These are phyloP conservation scores for Cacoxenus indagator DNA, from an alignment of 2,888 invertebrate genomes.

Conservation along the genomic window DNA sequence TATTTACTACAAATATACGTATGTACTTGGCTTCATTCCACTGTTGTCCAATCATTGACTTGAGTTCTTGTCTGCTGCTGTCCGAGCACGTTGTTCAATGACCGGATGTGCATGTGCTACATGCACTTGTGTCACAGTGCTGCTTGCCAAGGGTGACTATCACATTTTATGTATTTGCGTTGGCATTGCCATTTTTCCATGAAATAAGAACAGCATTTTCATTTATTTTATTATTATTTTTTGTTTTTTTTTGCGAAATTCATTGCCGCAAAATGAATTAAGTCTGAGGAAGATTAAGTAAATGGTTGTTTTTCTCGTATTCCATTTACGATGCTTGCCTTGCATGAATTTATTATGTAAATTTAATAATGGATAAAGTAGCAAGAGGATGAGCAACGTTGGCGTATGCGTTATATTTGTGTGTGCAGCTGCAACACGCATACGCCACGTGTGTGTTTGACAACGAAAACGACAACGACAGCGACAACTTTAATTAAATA, in stretches of 20 bases:
- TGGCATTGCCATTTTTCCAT: too few relatives aligned
- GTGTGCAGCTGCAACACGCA: not conserved
- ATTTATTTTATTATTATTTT: not conserved
- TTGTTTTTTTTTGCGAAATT: not conserved
- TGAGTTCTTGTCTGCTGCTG: constrained; percentile 19
- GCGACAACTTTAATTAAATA: not conserved
- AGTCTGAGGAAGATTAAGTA: constrained; percentile 9
- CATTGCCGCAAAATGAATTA: constrained; percentile 20
- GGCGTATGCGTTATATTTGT: not conserved
- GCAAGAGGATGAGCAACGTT: not conserved
- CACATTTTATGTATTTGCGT: not conserved
- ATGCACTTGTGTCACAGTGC: not conserved
- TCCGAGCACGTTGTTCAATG: constrained; percentile 37
- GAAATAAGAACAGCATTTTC: constrained; percentile 29
- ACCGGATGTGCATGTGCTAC: constrained; percentile 45
- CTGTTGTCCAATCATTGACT: not conserved
- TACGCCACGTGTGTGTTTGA: not conserved
- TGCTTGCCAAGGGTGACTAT: too few relatives aligned
- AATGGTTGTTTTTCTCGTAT: constrained; percentile 21
- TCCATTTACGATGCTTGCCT: constrained; percentile 26
- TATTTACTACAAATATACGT: not conserved
- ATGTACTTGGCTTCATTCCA: not conserved
- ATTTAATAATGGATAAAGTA: constrained; percentile 31
- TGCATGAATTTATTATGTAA: constrained; percentile 39
- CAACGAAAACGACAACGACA: not conserved